These are phyloP conservation scores for Sebastes elongatus DNA, from an alignment of 2,797 vertebrate genomes.

Conservation along the genomic window DNA sequence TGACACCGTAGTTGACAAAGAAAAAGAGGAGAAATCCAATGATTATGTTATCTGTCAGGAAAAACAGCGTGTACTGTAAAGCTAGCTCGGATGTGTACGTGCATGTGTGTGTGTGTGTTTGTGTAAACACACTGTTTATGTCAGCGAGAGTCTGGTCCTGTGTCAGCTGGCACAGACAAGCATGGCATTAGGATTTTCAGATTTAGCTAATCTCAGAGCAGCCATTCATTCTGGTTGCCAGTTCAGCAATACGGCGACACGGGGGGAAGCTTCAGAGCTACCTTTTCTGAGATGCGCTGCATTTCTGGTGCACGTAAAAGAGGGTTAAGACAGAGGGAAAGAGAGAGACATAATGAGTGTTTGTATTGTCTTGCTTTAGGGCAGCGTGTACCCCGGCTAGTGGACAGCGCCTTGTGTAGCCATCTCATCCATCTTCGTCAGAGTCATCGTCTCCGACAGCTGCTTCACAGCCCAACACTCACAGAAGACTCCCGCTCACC, in stretches of 20 bases:
- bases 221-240: conserved; percentile 45
- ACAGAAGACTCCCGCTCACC: conserved; percentile 53
- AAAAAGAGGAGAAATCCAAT: conserved; percentile 33
- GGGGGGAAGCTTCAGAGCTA: neutral
- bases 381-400: conserved; percentile 45
- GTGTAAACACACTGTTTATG: conserved; percentile 41
- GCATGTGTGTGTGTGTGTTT: neutral
- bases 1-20: conserved; percentile 38
- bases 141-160: conserved; percentile 48
- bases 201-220: conserved; percentile 66
- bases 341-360: neutral
- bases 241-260: conserved; percentile 32
- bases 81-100: neutral
- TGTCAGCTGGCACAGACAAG: conserved; percentile 63
- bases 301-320: conserved; percentile 1
- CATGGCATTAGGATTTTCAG: conserved; percentile 67
- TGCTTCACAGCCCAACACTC: conserved; percentile 77
- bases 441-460: conserved; percentile 78
- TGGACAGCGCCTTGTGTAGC: conserved; percentile 60
- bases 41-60: conserved; percentile 49
- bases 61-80: conserved; percentile 13
- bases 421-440: conserved; percentile 82
- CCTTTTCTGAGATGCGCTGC: conserved; percentile 9
- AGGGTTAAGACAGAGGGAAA: neutral
- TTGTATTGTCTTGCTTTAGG: conserved; percentile 19